These are phyloP conservation scores for Trachelus iudaicus DNA, from an alignment of 2,888 invertebrate genomes.

Conservation along the genomic window DNA sequence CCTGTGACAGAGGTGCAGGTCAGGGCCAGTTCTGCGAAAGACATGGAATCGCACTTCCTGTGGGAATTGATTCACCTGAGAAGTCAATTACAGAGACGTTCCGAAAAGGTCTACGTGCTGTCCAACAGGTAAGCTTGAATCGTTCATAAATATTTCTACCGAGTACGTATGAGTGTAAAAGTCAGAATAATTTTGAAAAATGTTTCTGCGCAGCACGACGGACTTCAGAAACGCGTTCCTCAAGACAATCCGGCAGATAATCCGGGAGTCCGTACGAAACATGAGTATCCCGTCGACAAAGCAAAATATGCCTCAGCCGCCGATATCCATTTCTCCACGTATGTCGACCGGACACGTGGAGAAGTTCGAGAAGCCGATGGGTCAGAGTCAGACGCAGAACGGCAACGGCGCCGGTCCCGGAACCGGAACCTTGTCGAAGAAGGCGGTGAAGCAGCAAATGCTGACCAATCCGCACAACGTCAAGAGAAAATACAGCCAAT, in stretches of 20 bases:
- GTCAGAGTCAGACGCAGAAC: slow-evolving; percentile 46
- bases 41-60: slow-evolving; percentile 95
- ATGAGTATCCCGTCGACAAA: slow-evolving; percentile 92
- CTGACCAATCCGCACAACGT: slow-evolving; percentile 67
- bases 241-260: slow-evolving; percentile 96
- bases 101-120: slow-evolving; percentile 95
- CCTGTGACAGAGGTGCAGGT: slow-evolving; percentile 98
- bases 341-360: slow-evolving; percentile 61
- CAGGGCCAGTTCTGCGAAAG: slow-evolving; percentile 91
- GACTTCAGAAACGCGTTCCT: slow-evolving; percentile 97
- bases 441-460: slow-evolving; percentile 82
- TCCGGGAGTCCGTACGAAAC: slow-evolving; percentile 95
- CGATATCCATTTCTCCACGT: slow-evolving; percentile 57
- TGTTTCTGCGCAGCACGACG: slow-evolving; percentile 76
- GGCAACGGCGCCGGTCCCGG: slow-evolving; percentile 54
- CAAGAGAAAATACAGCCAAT: slow-evolving; percentile 58
- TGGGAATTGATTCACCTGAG: slow-evolving; percentile 97
- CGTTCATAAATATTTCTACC: background rate
- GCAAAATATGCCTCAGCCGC: slow-evolving; percentile 56
- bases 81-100: slow-evolving; percentile 92
- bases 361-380: slow-evolving; percentile 52
- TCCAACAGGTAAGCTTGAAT: slow-evolving; percentile 82
- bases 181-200: background rate
- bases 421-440: slow-evolving; percentile 85
- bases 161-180: background rate